phyloP scores from a whole-genome alignment of 2,113 vertebrate genomes.

The Pungitius pungitius region DNA sequence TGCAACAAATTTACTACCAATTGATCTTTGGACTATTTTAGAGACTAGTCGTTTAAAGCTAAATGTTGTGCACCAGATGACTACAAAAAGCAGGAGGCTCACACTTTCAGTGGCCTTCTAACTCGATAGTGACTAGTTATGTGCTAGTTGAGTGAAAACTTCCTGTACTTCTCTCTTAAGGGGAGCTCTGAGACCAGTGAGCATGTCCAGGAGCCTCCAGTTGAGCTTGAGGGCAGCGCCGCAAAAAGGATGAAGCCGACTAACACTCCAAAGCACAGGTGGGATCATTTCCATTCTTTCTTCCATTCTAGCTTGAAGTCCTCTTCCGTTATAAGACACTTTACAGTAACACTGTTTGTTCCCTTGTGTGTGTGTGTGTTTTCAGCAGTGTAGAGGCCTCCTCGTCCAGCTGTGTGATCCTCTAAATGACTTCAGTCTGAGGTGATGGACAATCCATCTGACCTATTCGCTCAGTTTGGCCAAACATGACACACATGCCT shows the following conservation, averaged over 20 bases:
- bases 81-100: too few relatives aligned
- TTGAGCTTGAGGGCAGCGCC: slow-evolving; percentile 77
- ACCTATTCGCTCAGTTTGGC: not conserved
- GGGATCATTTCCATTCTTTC: slow-evolving; percentile 15
- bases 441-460: not conserved
- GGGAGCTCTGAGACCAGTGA: slow-evolving; percentile 69
- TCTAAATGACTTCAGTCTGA: slow-evolving; percentile 53
- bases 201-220: slow-evolving; percentile 63
- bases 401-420: slow-evolving; percentile 72
- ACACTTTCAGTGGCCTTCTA: too few relatives aligned
- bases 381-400: slow-evolving; percentile 50
- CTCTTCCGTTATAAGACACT: not conserved
- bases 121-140: not conserved
- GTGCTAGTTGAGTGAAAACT: not conserved
- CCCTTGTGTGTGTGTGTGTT: not conserved
- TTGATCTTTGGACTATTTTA: not conserved
- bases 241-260: slow-evolving; percentile 85
- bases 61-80: too few relatives aligned
- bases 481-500: not conserved
- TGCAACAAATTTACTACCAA: not conserved
- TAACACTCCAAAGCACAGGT: slow-evolving; percentile 75
- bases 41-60: not conserved
- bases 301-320: not conserved
- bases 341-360: not conserved
- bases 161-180: slow-evolving; percentile 57